Percentiles rank a stretch among this genome's conserved stretches.
Conservation (phyloP, 1,140 invertebrate species). For the Drosophila varians region DNA sequence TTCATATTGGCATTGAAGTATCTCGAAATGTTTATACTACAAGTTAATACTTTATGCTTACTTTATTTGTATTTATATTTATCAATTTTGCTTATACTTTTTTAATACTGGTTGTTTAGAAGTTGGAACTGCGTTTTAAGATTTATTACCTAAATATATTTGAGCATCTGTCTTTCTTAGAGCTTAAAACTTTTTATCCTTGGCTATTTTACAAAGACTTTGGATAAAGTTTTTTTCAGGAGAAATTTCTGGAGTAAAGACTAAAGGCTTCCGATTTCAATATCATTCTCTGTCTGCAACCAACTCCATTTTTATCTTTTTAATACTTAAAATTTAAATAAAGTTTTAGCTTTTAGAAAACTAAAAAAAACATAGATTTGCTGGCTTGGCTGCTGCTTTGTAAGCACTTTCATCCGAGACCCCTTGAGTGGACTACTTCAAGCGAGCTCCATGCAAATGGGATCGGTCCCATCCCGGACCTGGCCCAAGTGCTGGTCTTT, state of each 20-base stretch:
- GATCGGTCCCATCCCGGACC: constrained; percentile 19
- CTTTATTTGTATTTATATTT: no score
- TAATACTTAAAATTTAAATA: not conserved
- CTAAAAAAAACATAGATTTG: not conserved
- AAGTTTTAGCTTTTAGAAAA: not conserved
- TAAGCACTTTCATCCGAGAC: not conserved
- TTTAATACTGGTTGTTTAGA: no score
- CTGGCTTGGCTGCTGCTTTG: not conserved
- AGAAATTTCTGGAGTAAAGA: no score
- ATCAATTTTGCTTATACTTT: no score
- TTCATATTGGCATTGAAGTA: constrained; percentile 5
- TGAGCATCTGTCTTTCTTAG: no score
- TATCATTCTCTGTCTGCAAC: no score
- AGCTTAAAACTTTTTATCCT: no score
- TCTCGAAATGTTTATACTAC: not conserved
- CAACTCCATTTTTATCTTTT: not conserved
- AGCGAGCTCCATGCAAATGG: constrained; percentile 56
- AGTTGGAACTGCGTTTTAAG: not conserved
- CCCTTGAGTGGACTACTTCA: constrained; percentile 38
- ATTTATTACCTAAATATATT: no score
- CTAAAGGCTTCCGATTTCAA: no score
- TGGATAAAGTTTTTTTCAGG: no score
- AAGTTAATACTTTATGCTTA: not conserved
- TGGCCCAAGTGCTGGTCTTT: constrained; percentile 20
- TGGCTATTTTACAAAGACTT: no score